Evolutionary conservation across 2,113 vertebrate genomes (phyloP).

Genomic region (Malaclemys terrapin): DNA sequence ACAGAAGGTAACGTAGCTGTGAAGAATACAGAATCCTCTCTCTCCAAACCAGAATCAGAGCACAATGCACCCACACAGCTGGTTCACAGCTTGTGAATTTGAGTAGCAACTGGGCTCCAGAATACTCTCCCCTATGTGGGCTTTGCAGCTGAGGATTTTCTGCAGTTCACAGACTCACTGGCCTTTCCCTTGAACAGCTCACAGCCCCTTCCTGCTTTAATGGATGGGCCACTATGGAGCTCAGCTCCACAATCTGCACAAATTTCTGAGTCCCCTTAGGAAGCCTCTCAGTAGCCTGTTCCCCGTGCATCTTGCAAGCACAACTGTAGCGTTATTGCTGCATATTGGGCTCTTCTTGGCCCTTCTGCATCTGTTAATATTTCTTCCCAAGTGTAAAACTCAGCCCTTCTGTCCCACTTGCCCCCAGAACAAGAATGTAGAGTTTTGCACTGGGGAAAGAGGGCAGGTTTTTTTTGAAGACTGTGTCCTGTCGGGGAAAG

Average conservation of each 20-base stretch:
- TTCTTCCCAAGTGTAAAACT: not conserved
- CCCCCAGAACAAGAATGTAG: not conserved
- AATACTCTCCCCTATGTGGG: not conserved
- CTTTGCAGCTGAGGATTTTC: not conserved
- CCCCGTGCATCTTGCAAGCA: not conserved
- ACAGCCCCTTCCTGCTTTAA: not conserved
- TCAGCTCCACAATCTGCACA: not conserved
- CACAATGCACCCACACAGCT: accelerated
- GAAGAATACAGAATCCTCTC: not conserved
- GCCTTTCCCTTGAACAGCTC: not conserved
- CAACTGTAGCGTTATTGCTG: accelerated
- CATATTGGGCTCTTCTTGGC: not conserved
- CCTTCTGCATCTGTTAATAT: not conserved
- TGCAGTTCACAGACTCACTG: not conserved
- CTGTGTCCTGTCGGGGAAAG: not conserved
- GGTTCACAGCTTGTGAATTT: not conserved
- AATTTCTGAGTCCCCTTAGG: not conserved
- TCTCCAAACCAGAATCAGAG: accelerated
- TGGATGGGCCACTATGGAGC: not conserved
- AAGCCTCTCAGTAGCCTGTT: not conserved
- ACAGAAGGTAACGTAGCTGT: accelerated
- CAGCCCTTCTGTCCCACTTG: not conserved
- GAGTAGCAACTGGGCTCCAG: not conserved
- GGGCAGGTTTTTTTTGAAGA: not conserved
- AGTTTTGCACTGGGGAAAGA: not conserved